Conservation (phyloP, 2,113 vertebrate species). For the Trochalopteron elliotii region DNA sequence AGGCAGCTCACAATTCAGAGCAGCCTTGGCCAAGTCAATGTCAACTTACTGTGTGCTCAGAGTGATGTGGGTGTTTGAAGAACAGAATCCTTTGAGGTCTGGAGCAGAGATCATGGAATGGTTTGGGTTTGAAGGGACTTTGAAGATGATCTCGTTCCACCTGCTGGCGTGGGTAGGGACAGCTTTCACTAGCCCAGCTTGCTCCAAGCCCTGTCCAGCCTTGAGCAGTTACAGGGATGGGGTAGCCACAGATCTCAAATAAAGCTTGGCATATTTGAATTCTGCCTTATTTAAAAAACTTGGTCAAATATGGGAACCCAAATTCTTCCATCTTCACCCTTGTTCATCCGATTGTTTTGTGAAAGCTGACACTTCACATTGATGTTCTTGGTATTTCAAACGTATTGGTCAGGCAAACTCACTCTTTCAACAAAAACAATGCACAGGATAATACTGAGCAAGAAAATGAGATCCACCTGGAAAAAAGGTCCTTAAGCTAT, state of each 20-base stretch:
- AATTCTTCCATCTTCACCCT: neutral
- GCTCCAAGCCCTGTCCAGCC: neutral
- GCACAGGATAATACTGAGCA: neutral
- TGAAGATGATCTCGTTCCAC: accelerated
- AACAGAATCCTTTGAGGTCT: neutral
- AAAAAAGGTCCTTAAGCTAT: neutral
- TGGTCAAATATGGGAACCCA: neutral
- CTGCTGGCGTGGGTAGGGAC: neutral
- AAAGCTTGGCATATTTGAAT: neutral
- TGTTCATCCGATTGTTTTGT: neutral
- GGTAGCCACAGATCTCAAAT: neutral
- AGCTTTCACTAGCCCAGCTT: neutral
- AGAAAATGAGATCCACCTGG: neutral
- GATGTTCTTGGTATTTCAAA: neutral
- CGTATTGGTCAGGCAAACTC: accelerated
- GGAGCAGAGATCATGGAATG: neutral
- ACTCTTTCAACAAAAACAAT: neutral
- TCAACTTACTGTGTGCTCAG: neutral
- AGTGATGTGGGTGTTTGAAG: neutral
- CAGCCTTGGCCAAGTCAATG: neutral
- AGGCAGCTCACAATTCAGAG: neutral
- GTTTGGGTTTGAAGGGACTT: neutral
- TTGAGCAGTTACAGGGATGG: neutral
- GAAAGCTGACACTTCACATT: neutral
- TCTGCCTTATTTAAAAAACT: neutral